Evolutionary conservation across 2,888 invertebrate genomes (phyloP).

Genomic region (Podotricha telesiphe): DNA sequence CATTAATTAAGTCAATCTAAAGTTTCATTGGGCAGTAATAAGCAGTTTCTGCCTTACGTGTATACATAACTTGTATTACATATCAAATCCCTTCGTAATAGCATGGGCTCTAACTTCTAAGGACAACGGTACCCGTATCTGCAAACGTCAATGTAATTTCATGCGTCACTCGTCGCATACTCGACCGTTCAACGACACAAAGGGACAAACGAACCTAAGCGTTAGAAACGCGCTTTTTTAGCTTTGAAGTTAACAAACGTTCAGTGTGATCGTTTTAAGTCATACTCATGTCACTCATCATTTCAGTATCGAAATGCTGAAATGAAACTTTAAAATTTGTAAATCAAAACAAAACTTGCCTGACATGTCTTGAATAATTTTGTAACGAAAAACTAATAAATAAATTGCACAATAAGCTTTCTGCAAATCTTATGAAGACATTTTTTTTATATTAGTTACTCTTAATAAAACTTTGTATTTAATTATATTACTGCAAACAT

Average conservation of each 20-base stretch:
- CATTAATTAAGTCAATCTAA: neutral
- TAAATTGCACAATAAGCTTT: too few species aligned
- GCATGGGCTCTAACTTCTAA: neutral
- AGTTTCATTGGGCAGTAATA: neutral
- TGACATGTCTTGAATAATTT: too few species aligned
- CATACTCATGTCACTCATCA: constrained; percentile 49
- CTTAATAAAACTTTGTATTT: too few species aligned
- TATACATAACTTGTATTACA: neutral
- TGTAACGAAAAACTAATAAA: too few species aligned
- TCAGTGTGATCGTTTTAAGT: constrained; percentile 1
- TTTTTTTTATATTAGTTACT: too few species aligned
- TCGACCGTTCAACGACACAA: constrained; percentile 62
- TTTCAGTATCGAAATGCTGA: constrained; percentile 17
- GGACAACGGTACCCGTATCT: constrained; percentile 37
- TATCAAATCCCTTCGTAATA: neutral
- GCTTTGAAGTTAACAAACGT: constrained; percentile 5
- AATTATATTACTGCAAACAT: too few species aligned
- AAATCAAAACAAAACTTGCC: too few species aligned
- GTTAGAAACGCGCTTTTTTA: constrained; percentile 56
- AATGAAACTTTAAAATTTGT: neutral
- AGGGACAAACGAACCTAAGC: constrained; percentile 62
- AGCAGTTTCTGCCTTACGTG: neutral
- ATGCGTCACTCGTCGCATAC: constrained; percentile 49
- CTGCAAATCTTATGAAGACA: too few species aligned
- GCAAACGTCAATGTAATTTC: constrained; percentile 44